A percentile compares a stretch with the other conserved stretches of the same genome.
phyloP scores from a whole-genome alignment of 2,797 vertebrate genomes.

The Chelmon rostratus region DNA sequence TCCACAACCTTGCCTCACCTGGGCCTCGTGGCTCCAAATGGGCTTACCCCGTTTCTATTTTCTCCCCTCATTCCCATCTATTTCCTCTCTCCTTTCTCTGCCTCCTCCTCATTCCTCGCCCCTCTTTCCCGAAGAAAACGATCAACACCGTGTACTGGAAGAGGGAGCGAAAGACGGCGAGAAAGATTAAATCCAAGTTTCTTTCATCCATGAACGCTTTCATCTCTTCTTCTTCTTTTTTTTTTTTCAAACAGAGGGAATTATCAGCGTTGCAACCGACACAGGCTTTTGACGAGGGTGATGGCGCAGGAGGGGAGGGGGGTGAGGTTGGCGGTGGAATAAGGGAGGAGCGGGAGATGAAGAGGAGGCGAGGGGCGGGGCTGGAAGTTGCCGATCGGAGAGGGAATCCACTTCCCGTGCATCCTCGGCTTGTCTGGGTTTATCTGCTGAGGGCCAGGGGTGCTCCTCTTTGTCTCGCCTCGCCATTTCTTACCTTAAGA shows the following conservation, averaged over 20 bases:
- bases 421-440: constrained; percentile 42
- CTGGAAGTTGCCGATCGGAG: constrained; percentile 59
- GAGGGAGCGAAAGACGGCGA: constrained; percentile 50
- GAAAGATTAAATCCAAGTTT: constrained; percentile 93
- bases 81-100: constrained; percentile 5
- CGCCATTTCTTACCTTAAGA: constrained; percentile 43
- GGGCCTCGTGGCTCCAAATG: constrained; percentile 44
- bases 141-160: constrained; percentile 88
- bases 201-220: constrained; percentile 98
- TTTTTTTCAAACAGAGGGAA: constrained; percentile 94
- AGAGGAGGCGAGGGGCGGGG: constrained; percentile 33
- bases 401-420: constrained; percentile 57
- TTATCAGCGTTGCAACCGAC: constrained; percentile 93
- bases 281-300: constrained; percentile 84
- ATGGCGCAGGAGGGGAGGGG: constrained; percentile 4
- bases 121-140: constrained; percentile 67
- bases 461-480: constrained; percentile 55
- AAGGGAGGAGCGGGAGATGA: constrained; percentile 35
- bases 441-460: constrained; percentile 60
- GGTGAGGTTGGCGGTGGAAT: constrained; percentile 15
- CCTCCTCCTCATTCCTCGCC: constrained; percentile 29
- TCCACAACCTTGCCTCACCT: constrained; percentile 41
- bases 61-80: constrained; percentile 17
- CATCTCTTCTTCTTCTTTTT: constrained; percentile 90
- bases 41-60: constrained; percentile 32